Evolutionary conservation across 2,888 invertebrate genomes (phyloP).

Genomic region (Trissolcus brochymenae): DNA sequence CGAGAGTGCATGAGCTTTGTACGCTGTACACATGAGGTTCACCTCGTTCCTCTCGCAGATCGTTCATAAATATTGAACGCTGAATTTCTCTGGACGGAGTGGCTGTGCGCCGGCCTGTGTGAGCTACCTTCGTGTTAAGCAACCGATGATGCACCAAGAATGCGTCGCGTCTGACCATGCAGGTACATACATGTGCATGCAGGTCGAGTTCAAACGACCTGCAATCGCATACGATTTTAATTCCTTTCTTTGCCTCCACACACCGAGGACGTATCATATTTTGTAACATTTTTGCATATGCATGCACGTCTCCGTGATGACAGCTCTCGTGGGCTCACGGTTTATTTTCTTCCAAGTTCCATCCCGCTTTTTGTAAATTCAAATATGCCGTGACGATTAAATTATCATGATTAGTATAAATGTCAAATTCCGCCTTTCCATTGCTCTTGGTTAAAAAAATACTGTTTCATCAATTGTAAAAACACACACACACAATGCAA

Average conservation of each 20-base stretch:
- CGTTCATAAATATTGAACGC: constrained; percentile 71
- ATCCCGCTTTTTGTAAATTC: too few species aligned
- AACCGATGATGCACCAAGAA: constrained; percentile 66
- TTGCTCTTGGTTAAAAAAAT: too few species aligned
- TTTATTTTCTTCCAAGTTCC: too few species aligned
- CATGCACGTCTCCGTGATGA: constrained; percentile 19
- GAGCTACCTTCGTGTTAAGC: constrained; percentile 51
- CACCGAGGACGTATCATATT: constrained; percentile 43
- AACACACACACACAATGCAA: not conserved
- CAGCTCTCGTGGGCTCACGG: not conserved
- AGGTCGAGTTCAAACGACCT: constrained; percentile 56
- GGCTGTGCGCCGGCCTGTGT: constrained; percentile 30
- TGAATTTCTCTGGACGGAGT: constrained; percentile 66
- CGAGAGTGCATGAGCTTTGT: constrained; percentile 48
- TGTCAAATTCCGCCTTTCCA: too few species aligned
- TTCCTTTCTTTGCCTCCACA: constrained; percentile 41
- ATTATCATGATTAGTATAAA: too few species aligned
- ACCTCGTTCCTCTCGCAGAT: constrained; percentile 63
- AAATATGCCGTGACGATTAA: too few species aligned
- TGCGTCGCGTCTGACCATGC: constrained; percentile 62
- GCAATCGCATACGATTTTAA: constrained; percentile 61
- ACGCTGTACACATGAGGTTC: constrained; percentile 53
- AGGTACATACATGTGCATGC: constrained; percentile 58
- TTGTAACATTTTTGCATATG: constrained; percentile 61
- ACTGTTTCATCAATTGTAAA: not conserved